Conservation (phyloP, 2,113 vertebrate species). For the Cyprinodon brontotheroides region DNA sequence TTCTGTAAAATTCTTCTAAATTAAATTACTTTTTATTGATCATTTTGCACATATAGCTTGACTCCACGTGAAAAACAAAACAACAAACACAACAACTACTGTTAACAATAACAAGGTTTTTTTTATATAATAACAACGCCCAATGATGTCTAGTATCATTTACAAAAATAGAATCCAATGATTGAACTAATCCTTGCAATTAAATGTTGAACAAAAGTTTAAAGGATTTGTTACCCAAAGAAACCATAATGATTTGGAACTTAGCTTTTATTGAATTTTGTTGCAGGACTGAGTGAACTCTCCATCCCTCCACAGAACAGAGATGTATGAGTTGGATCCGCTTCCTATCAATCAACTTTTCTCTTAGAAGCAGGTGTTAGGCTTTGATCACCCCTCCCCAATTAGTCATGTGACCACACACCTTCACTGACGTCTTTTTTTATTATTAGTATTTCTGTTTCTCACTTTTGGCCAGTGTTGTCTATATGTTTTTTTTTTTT, state of each 20-base stretch:
- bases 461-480: conserved; percentile 17
- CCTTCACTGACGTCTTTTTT: conserved; percentile 32
- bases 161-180: not conserved
- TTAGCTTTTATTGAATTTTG: not conserved
- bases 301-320: not conserved
- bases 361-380: conserved; percentile 24
- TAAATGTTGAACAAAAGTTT: not conserved
- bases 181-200: not conserved
- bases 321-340: too few species aligned
- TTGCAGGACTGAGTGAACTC: not conserved
- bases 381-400: not conserved
- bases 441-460: conserved; percentile 19
- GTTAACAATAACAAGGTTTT: too few species aligned
- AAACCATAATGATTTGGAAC: too few species aligned
- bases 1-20: too few species aligned
- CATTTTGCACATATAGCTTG: too few species aligned
- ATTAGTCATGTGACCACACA: conserved; percentile 6
- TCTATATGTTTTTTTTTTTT: too few species aligned
- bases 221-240: not conserved
- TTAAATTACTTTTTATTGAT: too few species aligned
- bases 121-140: too few species aligned
- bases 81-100: too few species aligned
- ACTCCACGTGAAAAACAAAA: too few species aligned
- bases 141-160: too few species aligned
- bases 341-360: not conserved